Evolutionary conservation across 2,888 invertebrate species (phyloP), one percentile per base, ranked within the genome.

Genomic region (Drosophila peninsularis): DNA sequence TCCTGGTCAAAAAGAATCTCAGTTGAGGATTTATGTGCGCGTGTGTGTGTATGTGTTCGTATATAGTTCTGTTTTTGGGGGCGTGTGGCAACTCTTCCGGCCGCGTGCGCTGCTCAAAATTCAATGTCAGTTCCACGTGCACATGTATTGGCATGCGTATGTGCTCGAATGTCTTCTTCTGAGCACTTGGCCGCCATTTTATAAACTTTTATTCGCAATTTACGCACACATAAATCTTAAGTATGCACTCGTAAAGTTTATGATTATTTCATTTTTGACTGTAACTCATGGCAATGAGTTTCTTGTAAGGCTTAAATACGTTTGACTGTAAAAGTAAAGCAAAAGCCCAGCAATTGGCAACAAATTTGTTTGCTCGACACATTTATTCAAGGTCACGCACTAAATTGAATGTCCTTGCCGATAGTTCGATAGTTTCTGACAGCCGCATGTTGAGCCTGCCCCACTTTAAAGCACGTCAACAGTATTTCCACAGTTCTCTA

Each of bases 101-200:
- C 70, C 66, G 74, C 75, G 70, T 78, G 65, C 74, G 77, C 62
- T 84, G 71, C 68, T 79, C 85, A 81, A 81, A 90, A 90, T 89
- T 89, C 89, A 89, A 89, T 89, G 89, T 90, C 89, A 89, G 78
- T 75, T 80, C 52, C 71, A 70, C 64, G 53, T 70, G 50, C 62
- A 37, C 62, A 14, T 50, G 27, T 63, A 27, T 41, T 49, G 41
- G 41, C 27, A 27, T 52, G 57, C 45, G 19, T 44, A 37, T 54
- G 34, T 56, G 42, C 34, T 50, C 50, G 30, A 66, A 58, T 50
- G 71, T 69, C 45, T 80, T 62, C 41, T 71, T 70, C 57, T 62
- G 71, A 72, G 77, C 60, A 61, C 72, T 50, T 65, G 62, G 75
- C 47, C 72, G 81, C 90, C 88, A 87, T 89, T 76, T 80, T 84